Base-by-base conservation (phyloP, 1,140 invertebrate species). In the Drosophila triauraria region DNA sequence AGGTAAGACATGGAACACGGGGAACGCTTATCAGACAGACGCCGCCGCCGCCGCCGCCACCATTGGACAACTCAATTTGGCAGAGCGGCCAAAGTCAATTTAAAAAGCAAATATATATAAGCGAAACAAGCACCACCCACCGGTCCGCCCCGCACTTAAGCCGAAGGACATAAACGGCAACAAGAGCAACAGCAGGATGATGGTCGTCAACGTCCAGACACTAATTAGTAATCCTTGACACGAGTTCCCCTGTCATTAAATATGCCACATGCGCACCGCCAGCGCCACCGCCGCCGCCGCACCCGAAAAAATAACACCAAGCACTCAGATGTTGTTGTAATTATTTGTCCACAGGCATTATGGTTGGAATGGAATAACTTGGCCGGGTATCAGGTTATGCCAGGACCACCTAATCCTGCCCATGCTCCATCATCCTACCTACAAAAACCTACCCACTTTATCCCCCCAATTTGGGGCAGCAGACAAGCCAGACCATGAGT, bases 171-270 rank as follows among this genome's bases (percentile, higher is more conserved):
- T 54, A 77, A 82, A 65, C 74, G 81, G 54, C 67, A 60, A 67
- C 64, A 77, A 70, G 65, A 71, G 60, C 72, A 59, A 67, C n/a
- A 3, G n/a, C 17, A 46, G 43, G 60, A 56, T 57, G 48, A 38
- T 69, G 82, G 83, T 78, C 84, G 69, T 80, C 84, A 87, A 84
- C 74, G 85, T 90, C 84, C 85, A 88, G 85, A 88, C 81, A 88
- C 85, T 88, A 88, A 88, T 88, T 88, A 88, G 85, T 88, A 88
- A 90, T 88, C 85, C 85, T 85, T 91, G 86, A 88, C 85, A 88
- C 85, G 85, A 91, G 85, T 84, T 79, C 71, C 81, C 68, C 65
- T 76, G 78, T 79, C 85, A 88, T 88, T 88, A 88, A 85, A 90
- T 85, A 88, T 88, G 84, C 84, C 68, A 88, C 72, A 87, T 83